These are phyloP conservation scores for Isichthys henryi DNA, from an alignment of 2,113 vertebrate genomes.

Conservation along the genomic window DNA sequence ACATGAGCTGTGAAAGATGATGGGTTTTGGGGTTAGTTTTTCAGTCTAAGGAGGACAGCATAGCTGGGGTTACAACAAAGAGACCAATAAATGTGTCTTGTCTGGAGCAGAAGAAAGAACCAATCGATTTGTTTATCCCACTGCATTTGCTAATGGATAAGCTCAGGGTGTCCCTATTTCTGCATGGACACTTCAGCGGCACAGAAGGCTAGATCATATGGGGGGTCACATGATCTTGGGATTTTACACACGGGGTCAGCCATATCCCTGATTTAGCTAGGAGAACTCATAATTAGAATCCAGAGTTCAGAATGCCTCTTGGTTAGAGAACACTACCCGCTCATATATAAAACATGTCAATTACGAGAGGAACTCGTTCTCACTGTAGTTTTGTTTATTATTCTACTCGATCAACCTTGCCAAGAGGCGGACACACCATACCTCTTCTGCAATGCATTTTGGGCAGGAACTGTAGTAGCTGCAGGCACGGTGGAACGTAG, in stretches of 20 bases:
- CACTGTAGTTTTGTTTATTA: conserved; percentile 19
- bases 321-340: conserved; percentile 6
- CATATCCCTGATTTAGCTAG: not conserved
- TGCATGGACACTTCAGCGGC: not conserved
- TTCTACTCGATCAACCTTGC: conserved; percentile 22
- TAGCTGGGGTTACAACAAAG: not conserved
- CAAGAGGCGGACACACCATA: conserved; percentile 3
- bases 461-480: conserved; percentile 20
- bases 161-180: not conserved
- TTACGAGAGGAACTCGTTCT: conserved; percentile 5
- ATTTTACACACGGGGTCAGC: not conserved
- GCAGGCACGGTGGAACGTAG: conserved; percentile 17
- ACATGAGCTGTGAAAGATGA: not conserved
- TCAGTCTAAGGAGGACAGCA: not conserved
- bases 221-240: not conserved
- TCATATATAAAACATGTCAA: conserved; percentile 16
- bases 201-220: not conserved
- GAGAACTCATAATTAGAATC: not conserved
- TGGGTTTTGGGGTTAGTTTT: not conserved
- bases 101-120: not conserved
- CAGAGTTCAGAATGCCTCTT: conserved; percentile 5
- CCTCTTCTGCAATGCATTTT: conserved; percentile 17
- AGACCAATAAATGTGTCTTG: not conserved
- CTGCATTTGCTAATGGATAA: not conserved
- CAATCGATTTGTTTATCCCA: not conserved